A percentile compares a stretch with the other conserved stretches of the same genome.
phyloP scores from a whole-genome alignment of 2,888 invertebrate species.

The Hipparchia sbordonii region DNA sequence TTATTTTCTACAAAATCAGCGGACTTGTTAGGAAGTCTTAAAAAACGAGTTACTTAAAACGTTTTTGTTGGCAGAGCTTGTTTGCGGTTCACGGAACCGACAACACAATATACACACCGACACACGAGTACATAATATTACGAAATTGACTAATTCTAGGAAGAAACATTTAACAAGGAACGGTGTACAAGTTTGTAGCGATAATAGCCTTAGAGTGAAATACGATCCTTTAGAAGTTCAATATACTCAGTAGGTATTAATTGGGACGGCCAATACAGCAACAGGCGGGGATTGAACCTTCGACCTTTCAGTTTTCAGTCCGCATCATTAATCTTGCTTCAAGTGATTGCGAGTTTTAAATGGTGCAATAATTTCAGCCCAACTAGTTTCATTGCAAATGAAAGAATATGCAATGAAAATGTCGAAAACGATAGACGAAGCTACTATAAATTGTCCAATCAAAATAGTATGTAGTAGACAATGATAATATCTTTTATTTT shows the following conservation, averaged over 20 bases:
- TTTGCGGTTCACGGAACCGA: slow-evolving; percentile 40
- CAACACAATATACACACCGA: slow-evolving; percentile 37
- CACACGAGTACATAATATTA: background rate
- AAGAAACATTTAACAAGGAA: slow-evolving; percentile 30
- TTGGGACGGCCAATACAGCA: too few species aligned
- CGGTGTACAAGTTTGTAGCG: slow-evolving; percentile 28
- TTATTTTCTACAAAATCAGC: slow-evolving; percentile 23
- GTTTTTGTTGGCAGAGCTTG: slow-evolving; percentile 37
- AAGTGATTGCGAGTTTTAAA: too few species aligned
- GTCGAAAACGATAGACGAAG: too few species aligned
- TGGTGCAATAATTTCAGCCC: too few species aligned
- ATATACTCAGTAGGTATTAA: slow-evolving; percentile 27
- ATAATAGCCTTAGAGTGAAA: slow-evolving; percentile 35
- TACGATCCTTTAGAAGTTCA: slow-evolving; percentile 19
- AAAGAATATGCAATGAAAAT: too few species aligned
- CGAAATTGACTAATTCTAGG: slow-evolving; percentile 34
- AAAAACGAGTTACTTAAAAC: slow-evolving; percentile 34
- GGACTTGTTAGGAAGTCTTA: slow-evolving; percentile 26
- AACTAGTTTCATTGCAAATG: too few species aligned
- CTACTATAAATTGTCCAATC: background rate
- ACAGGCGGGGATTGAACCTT: too few species aligned
- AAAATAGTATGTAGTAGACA: background rate
- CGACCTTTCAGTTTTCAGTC: too few species aligned
- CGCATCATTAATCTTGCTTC: too few species aligned
- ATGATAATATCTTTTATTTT: background rate